phyloP scores from a whole-genome alignment of 92 coral and sea anemone species.

The Heliopora coerulea region DNA sequence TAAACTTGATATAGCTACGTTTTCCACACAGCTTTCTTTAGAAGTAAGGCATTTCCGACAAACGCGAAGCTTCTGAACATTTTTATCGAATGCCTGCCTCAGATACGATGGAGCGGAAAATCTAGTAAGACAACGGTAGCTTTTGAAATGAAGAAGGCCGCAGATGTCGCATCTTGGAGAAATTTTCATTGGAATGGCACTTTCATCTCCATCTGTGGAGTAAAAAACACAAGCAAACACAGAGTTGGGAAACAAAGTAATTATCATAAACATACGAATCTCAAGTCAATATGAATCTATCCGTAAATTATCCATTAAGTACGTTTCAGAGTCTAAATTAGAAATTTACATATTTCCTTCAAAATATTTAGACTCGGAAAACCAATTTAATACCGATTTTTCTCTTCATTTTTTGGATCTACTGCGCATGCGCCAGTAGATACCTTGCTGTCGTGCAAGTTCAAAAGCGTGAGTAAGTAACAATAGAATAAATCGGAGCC shows the following conservation, averaged over 20 bases:
- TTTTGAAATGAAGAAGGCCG: constrained; percentile 82
- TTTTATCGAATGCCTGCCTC: constrained; percentile 73
- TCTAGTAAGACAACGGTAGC: constrained; percentile 86
- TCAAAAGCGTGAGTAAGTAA: too few species aligned
- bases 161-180: constrained; percentile 85
- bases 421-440: too few species aligned
- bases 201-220: constrained; percentile 14
- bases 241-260: neutral
- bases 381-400: too few species aligned
- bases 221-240: neutral
- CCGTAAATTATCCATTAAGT: too few species aligned
- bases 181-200: constrained; percentile 34
- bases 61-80: constrained; percentile 76
- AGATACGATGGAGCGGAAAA: constrained; percentile 78
- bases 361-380: too few species aligned
- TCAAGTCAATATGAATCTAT: too few species aligned
- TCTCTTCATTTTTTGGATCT: too few species aligned
- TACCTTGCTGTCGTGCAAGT: too few species aligned
- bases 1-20: constrained; percentile 77
- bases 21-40: constrained; percentile 83
- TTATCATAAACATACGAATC: too few species aligned
- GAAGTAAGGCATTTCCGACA: constrained; percentile 93
- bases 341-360: too few species aligned
- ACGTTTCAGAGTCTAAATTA: too few species aligned
- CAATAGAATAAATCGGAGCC: too few species aligned